Evolutionary conservation across 2,888 invertebrate species (phyloP), one percentile per base, ranked within the genome.

Genomic region (Cremastinae sp.): DNA sequence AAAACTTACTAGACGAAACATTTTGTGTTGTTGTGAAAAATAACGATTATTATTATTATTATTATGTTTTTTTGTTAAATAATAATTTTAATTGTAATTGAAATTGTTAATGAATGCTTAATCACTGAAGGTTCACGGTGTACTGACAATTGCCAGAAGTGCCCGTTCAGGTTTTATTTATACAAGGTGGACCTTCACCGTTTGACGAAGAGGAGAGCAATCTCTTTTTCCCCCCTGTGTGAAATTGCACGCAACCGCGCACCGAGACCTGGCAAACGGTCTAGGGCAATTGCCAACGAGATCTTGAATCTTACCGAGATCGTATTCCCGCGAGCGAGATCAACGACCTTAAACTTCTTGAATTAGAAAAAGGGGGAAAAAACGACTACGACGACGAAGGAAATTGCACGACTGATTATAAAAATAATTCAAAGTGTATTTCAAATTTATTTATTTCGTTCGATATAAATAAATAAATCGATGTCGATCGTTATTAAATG

Each of bases 111-210:
- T 41, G 28, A 28, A 18, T 20, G 41, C 12, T 41, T 49, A 41
- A 65, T 65, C 64, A 38, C 47, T 16, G 12, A 56, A 47, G 49
- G 2, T 38, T 20, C 14, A 51, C 16, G 9, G 56, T 45, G 38
- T 12, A 65, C 88, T 89, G 87, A 85, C 87, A 85, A 88, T 86
- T 85, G 83, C 79, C 28, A 80, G 81, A 83, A 81, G 72, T 80
- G 70, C 72, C 70, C 68, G 81, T 51, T 47, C 72, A 79, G 73
- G 84, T 86, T 89, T 89, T 76, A 89, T 89, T 88, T 89, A 88
- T 84, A 82, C 49, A 8, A 49, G 41, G 82, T 28, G 79, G 86
- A 88, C 89, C 89, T 88, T 89, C 88, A 87, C 89, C 85, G 72
- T 74, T 82, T 80, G 69, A 80, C 82, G 83, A 88, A 84, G 88